phyloP scores from a whole-genome alignment of 2,888 invertebrate species.

The Tetheella fluctuosa region DNA sequence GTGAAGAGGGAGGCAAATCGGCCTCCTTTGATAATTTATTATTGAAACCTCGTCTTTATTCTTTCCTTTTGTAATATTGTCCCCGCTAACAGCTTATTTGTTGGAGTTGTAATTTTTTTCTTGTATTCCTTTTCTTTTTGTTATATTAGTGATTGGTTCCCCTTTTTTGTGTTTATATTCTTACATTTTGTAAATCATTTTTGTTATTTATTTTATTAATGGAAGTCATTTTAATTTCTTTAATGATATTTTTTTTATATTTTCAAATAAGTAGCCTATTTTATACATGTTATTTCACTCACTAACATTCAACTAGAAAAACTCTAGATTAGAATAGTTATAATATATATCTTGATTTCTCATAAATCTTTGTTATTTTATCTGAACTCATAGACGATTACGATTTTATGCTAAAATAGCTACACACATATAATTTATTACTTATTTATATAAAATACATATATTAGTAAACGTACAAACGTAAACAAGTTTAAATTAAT shows the following conservation, averaged over 20 bases:
- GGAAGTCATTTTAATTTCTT: background rate
- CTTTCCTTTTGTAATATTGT: conserved; percentile 74
- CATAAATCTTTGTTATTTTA: too few species aligned
- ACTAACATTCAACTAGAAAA: too few species aligned
- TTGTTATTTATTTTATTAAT: background rate
- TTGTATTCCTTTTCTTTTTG: conserved; percentile 32
- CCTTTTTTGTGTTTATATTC: background rate
- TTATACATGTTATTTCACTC: too few species aligned
- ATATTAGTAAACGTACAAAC: conserved; percentile 24
- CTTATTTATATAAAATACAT: too few species aligned
- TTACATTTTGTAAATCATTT: background rate
- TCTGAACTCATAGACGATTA: too few species aligned
- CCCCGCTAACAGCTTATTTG: conserved; percentile 64
- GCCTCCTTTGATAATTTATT: conserved; percentile 75
- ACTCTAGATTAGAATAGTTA: too few species aligned
- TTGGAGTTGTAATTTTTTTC: conserved; percentile 60
- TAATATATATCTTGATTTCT: too few species aligned
- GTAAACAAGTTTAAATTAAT: conserved; percentile 62
- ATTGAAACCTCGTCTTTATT: conserved; percentile 74
- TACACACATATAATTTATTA: too few species aligned
- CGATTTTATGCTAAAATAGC: too few species aligned
- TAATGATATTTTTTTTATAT: too few species aligned
- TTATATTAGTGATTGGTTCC: conserved; percentile 18
- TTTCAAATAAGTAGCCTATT: too few species aligned
- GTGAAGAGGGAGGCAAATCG: conserved; percentile 31